Percentiles rank a stretch among this genome's conserved stretches.
phyloP scores from a whole-genome alignment of 2,797 vertebrate genomes.

The Epinephelus coioides region DNA sequence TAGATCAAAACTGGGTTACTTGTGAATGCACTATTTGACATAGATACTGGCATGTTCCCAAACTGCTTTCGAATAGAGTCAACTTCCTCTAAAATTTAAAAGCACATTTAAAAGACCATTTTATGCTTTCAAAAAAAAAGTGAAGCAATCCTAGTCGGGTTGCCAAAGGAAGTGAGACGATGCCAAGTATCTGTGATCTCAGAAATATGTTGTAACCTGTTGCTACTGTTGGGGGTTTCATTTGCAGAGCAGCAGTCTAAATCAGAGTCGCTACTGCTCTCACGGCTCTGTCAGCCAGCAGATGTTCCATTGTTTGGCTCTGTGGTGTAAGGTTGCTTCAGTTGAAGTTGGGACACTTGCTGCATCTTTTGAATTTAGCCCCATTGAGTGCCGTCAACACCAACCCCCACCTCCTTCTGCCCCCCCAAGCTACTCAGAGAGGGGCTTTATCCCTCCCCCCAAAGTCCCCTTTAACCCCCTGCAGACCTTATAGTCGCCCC shows the following conservation, averaged over 20 bases:
- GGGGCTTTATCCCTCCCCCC: conserved; percentile 72
- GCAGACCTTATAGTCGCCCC: conserved; percentile 62
- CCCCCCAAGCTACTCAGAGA: conserved; percentile 63
- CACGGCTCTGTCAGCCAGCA: conserved; percentile 77
- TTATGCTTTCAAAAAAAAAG: conserved; percentile 5
- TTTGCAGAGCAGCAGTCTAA: conserved; percentile 24
- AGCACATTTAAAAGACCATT: background rate
- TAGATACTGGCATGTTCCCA: background rate
- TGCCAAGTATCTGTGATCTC: conserved; percentile 9
- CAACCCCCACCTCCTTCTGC: conserved; percentile 42
- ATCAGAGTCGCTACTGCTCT: conserved; percentile 40
- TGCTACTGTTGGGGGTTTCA: conserved; percentile 40
- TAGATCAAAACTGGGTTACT: background rate
- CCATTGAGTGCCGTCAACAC: conserved; percentile 67
- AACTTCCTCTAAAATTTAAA: background rate
- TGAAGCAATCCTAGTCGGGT: background rate
- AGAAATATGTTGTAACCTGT: conserved; percentile 54
- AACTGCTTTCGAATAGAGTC: background rate
- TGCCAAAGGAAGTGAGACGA: background rate
- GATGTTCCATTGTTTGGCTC: conserved; percentile 83
- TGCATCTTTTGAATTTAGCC: conserved; percentile 84
- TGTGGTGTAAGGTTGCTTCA: conserved; percentile 80
- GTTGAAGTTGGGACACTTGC: conserved; percentile 82
- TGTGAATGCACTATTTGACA: background rate
- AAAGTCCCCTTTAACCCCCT: conserved; percentile 70